phyloP scores from a whole-genome alignment of 2,113 vertebrate genomes.

The Elephantulus edwardii region DNA sequence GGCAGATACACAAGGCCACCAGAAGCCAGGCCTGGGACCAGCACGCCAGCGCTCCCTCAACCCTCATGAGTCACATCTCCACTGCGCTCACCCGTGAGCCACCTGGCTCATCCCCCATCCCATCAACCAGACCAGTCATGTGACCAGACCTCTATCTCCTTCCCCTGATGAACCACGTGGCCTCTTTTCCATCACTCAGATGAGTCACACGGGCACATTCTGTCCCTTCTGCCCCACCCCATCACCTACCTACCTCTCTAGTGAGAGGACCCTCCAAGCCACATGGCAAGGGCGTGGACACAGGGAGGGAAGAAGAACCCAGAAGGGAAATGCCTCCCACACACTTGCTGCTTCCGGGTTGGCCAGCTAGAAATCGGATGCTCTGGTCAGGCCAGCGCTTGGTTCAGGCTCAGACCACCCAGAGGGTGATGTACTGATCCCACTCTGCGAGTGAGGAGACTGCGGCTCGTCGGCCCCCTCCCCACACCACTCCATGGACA shows the following conservation, averaged over 20 bases:
- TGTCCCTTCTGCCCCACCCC: too few species aligned
- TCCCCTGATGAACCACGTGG: too few species aligned
- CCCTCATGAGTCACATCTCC: too few species aligned
- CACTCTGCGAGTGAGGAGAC: background rate
- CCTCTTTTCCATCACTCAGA: too few species aligned
- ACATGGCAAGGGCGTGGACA: fast-evolving
- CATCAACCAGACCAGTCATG: fast-evolving
- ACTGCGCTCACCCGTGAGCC: too few species aligned
- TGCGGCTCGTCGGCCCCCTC: background rate
- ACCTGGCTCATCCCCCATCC: too few species aligned
- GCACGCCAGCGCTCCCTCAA: background rate
- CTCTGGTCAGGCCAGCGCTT: background rate
- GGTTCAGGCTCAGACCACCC: background rate
- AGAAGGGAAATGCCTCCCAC: background rate
- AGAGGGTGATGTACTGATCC: background rate
- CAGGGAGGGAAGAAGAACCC: too few species aligned
- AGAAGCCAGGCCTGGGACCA: background rate
- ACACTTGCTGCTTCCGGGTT: too few species aligned
- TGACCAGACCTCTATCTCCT: too few species aligned
- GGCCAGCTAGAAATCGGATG: background rate
- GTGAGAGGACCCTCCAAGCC: background rate
- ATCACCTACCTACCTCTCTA: background rate
- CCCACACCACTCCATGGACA: fast-evolving
- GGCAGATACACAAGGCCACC: background rate
- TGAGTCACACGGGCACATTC: too few species aligned